Conservation (phyloP, 2,113 vertebrate species). For the Bujurquina vittata region DNA sequence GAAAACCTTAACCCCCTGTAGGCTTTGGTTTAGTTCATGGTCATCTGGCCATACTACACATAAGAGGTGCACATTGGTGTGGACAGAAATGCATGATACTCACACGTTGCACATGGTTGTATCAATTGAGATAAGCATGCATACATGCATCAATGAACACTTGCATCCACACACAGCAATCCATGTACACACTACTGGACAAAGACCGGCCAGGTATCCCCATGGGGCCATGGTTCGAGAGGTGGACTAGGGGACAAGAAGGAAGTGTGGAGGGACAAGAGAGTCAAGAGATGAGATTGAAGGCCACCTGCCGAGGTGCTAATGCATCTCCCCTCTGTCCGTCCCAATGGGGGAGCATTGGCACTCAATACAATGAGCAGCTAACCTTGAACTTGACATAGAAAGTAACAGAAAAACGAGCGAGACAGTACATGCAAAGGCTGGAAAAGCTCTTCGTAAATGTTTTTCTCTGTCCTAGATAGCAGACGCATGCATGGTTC, state of each 20-base stretch:
- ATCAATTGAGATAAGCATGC: slow-evolving; percentile 28
- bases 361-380: slow-evolving; percentile 76
- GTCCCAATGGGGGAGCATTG: slow-evolving; percentile 57
- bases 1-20: slow-evolving; percentile 58
- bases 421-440: slow-evolving; percentile 23
- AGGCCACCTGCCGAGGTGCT: slow-evolving; percentile 76
- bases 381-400: slow-evolving; percentile 78
- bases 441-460: background rate
- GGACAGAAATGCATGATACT: slow-evolving; percentile 23
- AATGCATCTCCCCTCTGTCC: slow-evolving; percentile 73
- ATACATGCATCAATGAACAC: slow-evolving; percentile 26
- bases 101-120: slow-evolving; percentile 14
- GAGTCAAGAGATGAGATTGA: slow-evolving; percentile 64
- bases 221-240: slow-evolving; percentile 26
- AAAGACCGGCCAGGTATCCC: slow-evolving; percentile 36
- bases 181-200: slow-evolving; percentile 27
- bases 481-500: background rate
- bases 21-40: slow-evolving; percentile 55
- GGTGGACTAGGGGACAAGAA: slow-evolving; percentile 31
- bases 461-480: background rate
- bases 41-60: slow-evolving; percentile 59
- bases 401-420: slow-evolving; percentile 39
- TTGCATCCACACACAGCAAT: background rate
- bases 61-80: slow-evolving; percentile 7
- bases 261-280: slow-evolving; percentile 32